A percentile compares a stretch with the other conserved stretches of the same genome.
Evolutionary conservation across 2,797 vertebrate species (phyloP).

Genomic region (Halcyon smyrnensis): DNA sequence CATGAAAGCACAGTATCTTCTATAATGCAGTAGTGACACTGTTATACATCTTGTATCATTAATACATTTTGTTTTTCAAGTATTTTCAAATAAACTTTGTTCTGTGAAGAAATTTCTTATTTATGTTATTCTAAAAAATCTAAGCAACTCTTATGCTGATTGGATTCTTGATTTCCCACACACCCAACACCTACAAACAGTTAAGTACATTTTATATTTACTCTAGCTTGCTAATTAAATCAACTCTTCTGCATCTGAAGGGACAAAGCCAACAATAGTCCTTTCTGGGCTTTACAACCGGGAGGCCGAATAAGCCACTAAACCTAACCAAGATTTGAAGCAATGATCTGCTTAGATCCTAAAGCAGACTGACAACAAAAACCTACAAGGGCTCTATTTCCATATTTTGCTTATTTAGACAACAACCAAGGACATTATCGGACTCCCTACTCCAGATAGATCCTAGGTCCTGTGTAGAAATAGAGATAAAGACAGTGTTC

Average conservation of each 20-base stretch:
- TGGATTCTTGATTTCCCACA: not conserved
- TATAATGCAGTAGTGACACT: not conserved
- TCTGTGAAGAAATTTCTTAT: accelerated
- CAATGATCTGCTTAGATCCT: not conserved
- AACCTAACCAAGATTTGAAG: accelerated
- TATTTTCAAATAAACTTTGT: not conserved
- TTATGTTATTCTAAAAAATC: not conserved
- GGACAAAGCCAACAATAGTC: not conserved
- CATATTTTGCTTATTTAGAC: not conserved
- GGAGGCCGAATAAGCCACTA: not conserved
- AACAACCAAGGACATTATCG: not conserved
- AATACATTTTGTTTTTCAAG: not conserved
- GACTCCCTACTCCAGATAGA: not conserved
- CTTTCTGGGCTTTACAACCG: not conserved
- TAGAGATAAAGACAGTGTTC: not conserved
- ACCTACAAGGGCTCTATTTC: accelerated
- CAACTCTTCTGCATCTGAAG: not conserved
- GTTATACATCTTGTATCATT: not conserved
- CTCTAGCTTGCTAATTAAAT: not conserved
- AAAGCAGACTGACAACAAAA: not conserved
- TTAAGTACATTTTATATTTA: not conserved
- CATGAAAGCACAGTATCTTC: not conserved
- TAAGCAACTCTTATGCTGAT: not conserved
- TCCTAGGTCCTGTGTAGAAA: not conserved
- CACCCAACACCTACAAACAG: not conserved